These are phyloP conservation scores for Epizoanthus scotinus DNA, from an alignment of 92 coral and sea anemone genomes.

Conservation along the genomic window DNA sequence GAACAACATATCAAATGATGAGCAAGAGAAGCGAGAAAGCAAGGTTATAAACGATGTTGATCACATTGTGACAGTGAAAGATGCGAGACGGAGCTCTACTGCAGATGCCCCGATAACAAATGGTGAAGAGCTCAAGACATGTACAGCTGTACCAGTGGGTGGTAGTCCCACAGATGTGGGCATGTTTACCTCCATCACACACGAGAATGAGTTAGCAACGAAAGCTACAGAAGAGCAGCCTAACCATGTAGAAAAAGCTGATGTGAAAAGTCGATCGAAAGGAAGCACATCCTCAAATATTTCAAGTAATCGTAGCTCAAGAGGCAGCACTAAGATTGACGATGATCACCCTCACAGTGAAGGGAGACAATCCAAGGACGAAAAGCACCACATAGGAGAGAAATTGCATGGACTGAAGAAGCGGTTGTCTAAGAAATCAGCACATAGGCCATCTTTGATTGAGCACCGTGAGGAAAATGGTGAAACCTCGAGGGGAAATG, in stretches of 20 bases:
- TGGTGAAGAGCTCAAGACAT: neutral
- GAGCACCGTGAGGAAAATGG: conserved; percentile 9
- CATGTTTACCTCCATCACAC: neutral
- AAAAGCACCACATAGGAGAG: conserved; percentile 21
- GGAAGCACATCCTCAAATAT: conserved; percentile 10
- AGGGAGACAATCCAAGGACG: conserved; percentile 10
- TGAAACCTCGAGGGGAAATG: conserved; percentile 3
- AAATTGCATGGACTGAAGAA: conserved; percentile 24
- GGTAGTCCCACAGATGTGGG: neutral
- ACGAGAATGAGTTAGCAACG: neutral
- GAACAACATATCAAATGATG: neutral
- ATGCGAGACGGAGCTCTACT: neutral
- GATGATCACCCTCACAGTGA: conserved; percentile 25
- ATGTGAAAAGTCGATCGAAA: conserved; percentile 13
- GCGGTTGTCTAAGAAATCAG: conserved; percentile 18
- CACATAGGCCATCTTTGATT: neutral
- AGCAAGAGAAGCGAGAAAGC: conserved; percentile 5
- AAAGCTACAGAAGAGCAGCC: neutral
- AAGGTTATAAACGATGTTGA: neutral
- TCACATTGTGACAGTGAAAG: neutral
- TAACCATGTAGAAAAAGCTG: neutral
- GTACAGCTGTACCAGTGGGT: neutral
- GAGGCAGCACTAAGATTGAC: conserved; percentile 24
- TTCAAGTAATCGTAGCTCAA: conserved; percentile 27
- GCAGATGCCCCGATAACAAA: too few relatives aligned